Percentiles rank a stretch among this genome's conserved stretches.
phyloP scores from a whole-genome alignment of 2,113 vertebrate species.

The Campylomormyrus tamandua region DNA sequence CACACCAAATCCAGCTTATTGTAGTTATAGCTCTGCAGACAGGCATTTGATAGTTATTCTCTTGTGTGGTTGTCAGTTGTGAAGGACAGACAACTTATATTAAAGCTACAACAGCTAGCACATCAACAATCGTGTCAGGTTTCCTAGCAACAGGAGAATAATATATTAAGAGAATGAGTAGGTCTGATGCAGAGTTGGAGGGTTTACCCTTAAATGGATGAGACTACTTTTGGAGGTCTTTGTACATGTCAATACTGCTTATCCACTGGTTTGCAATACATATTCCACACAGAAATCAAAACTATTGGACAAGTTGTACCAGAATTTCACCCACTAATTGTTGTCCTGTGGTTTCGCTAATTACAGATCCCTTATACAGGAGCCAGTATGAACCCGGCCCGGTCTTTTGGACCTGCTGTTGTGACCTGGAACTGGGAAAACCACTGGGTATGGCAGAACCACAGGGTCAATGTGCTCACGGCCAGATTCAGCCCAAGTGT shows the following conservation, averaged over 20 bases:
- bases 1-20: not conserved
- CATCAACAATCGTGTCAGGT: not conserved
- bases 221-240: not conserved
- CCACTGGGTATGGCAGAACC: slow-evolving; percentile 50
- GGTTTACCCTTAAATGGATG: not conserved
- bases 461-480: not conserved
- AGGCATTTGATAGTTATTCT: not conserved
- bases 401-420: slow-evolving; percentile 54
- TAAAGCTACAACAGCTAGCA: not conserved
- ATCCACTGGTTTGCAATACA: not conserved
- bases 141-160: slow-evolving; percentile 17
- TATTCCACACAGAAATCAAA: not conserved
- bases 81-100: not conserved
- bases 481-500: not conserved
- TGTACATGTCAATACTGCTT: not conserved
- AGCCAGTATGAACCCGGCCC: slow-evolving; percentile 62
- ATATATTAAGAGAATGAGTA: slow-evolving; percentile 1
- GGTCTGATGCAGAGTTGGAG: not conserved
- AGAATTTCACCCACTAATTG: not conserved
- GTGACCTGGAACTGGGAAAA: slow-evolving; percentile 52
- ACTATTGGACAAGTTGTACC: not conserved
- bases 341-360: not conserved
- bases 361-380: slow-evolving; percentile 58
- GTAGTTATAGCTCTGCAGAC: not conserved
- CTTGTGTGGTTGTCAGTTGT: not conserved